These are phyloP conservation scores for Pseudochaenichthys georgianus DNA, from an alignment of 2,797 vertebrate genomes.

Conservation along the genomic window DNA sequence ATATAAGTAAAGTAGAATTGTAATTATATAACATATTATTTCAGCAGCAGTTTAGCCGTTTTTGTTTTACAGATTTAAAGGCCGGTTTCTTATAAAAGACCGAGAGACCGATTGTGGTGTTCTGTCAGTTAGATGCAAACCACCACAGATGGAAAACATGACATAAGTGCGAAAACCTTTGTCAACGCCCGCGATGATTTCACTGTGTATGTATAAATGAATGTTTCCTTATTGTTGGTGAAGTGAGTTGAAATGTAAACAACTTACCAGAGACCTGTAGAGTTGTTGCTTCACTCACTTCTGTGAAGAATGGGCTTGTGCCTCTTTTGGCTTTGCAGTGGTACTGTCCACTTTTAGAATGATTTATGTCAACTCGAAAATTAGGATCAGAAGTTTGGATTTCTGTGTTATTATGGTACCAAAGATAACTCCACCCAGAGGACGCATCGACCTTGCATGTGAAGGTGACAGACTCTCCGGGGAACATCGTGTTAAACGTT, in stretches of 20 bases:
- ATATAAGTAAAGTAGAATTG: neutral
- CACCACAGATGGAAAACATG: neutral
- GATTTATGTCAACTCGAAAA: fast-evolving
- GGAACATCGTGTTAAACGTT: conserved; percentile 31
- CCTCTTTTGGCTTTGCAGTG: conserved; percentile 60
- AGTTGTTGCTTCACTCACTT: neutral
- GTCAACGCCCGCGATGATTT: neutral
- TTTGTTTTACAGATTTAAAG: neutral
- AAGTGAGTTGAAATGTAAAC: neutral
- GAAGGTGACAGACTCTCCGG: conserved; percentile 51
- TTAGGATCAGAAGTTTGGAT: fast-evolving
- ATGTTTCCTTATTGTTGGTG: neutral
- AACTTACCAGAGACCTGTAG: conserved; percentile 63
- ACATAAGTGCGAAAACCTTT: neutral
- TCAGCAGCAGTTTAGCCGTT: neutral
- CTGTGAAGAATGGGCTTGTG: conserved; percentile 8
- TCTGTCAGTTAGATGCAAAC: neutral
- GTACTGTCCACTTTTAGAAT: conserved; percentile 48
- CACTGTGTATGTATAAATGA: neutral
- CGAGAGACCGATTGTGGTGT: neutral
- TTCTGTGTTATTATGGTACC: conserved; percentile 19
- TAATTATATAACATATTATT: neutral
- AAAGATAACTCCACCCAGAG: conserved; percentile 61
- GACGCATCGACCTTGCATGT: neutral
- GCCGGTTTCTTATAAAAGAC: neutral